Base-by-base conservation (phyloP, 2,888 invertebrate species). In the Subacronicta megacephala region DNA sequence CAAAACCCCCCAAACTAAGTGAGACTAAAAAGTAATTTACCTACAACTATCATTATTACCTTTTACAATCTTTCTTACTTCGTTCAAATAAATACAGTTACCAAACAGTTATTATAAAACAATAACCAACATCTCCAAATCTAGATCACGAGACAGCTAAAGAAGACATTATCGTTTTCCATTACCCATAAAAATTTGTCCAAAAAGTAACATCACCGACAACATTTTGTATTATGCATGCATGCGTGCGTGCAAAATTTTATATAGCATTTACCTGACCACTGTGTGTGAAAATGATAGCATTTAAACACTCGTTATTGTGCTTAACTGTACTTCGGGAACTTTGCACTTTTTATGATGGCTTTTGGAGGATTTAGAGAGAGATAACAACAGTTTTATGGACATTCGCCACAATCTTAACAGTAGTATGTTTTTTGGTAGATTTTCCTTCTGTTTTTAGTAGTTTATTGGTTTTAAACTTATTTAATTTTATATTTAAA, bases 261-360 rank as follows among this genome's bases (percentile, higher is more conserved):
- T 46, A 33, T 36, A n/a, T 35, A 44, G 40, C 57, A 46, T 23
- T 71, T 71, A 71, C 50, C 38, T 50, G 57, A 59, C 43, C 50
- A 60, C 29, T 23, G 16, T 58, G 47, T 75, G 62, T 72, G 52
- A 64, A 64, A 73, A 69, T 33, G 42, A 54, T 59, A 72, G 36
- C 56, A 56, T 59, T 73, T 73, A 73, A 72, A 73, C 49, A 7
- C 62, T 75, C 75, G 51, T 73, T 72, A 75, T 45, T 58, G 43
- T 50, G 10, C 35, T n/a, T 55, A 64, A 75, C 69, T 61, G 69
- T 72, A 62, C 56, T 51, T 37, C 12, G 7, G 23, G 23, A 26
- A 13, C 10, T 37, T 46, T 9, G 38, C 33, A 44, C 38, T 56
- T 40, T 55, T 60, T 40, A 26, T 26, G 17, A 31, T 15, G 42